Evolutionary conservation across 2,113 vertebrate genomes (phyloP), one percentile per base, ranked within the genome.

Genomic region (Brachyhypopomus occidentalis): DNA sequence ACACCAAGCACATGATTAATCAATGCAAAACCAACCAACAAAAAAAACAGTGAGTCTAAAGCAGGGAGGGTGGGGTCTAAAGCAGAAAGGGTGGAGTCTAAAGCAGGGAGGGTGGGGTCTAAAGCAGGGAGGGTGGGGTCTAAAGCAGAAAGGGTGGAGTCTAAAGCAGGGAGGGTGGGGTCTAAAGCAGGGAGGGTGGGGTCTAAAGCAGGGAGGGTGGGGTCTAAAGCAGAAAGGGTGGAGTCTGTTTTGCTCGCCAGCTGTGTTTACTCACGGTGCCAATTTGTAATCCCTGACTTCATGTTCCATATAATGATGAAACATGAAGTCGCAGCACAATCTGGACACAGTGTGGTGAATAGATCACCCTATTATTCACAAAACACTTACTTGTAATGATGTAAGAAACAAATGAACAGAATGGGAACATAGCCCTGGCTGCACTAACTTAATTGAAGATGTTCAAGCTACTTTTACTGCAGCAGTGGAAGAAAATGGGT

Each of bases 21-120:
- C 74, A 82, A 75, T 83, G 48, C 75, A 73, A 67, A 83, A 41
- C 9, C 27, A 30, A 25, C 36, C 36, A 72, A 79, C 55, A 34
- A 69, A 56, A 72, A 23, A 19, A n/a, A 27, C 23, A 71, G 63
- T 20, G 34, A 19, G 25, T 38, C 30, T 34, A 45, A 4, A 55
- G 69, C 58, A 59, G 58, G 3, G 23, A 63, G 55, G 23, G 27
- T 64, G 2, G 30, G 3, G 30, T 30, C 30, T 30, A 30, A 30
- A 30, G 30, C 30, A 30, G 30, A 3, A 3, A 30, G 30, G 30
- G 30, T 30, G 30, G 30, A 30, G 30, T 30, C 30, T 30, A 3
- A 30, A 30, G 30, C 1, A 30, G 30, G 30, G 30, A 30, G 30
- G 30, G 30, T 30, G 30, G 30, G 3, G 30, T 30, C 30, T 30